Evolutionary conservation across 2,888 invertebrate genomes (phyloP), one percentile per base, ranked within the genome.

Genomic region (Azorinus chamasolen): DNA sequence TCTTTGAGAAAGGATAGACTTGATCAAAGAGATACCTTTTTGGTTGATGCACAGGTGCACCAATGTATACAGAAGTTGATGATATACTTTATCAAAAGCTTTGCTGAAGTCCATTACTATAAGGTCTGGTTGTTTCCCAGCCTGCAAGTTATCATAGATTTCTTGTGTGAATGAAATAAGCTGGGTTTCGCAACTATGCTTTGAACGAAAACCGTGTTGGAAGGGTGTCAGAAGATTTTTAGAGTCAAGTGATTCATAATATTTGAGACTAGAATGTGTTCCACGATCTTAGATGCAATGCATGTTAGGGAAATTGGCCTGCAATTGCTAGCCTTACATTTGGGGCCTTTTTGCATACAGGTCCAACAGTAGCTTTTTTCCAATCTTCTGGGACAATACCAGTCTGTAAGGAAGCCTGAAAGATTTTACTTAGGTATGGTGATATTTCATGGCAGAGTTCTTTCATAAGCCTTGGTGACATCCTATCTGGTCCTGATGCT

Each of bases 171-270:
- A 69, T 10, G 41, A 45, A 12, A 74, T 5, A 0, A 63, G 64
- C 27, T 75, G 69, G 5, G 75, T 59, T 45, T 69, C 48, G 37
- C 75, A 70, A 27, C 62, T 62, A 22, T 58, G 63, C 46, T 69
- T 70, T 8, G 32, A 32, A 6, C 32, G 4, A 32, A 32, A 32
- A 6, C 32, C 32, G 10, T 32, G 32, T 32, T 32, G 32, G 32
- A 32, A 32, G 32, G 32, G 32, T 32, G 32, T 32, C 5, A 32
- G 75, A 64, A 12, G 58, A n/a, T 25, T 12, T 54, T 54, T 27
- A 3, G 25, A 27, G 14, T 54, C 27, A 10, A 32, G 32, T 6
- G 10, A 32, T 4, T 32, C 32, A 32, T 32, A 10, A 32, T 32
- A 32, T 32, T 6, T 6, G 32, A 32, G 5, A 32, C 32, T 6